Conservation (phyloP, 2,888 invertebrate genomes). For the Leptinotarsa rubiginosa region DNA sequence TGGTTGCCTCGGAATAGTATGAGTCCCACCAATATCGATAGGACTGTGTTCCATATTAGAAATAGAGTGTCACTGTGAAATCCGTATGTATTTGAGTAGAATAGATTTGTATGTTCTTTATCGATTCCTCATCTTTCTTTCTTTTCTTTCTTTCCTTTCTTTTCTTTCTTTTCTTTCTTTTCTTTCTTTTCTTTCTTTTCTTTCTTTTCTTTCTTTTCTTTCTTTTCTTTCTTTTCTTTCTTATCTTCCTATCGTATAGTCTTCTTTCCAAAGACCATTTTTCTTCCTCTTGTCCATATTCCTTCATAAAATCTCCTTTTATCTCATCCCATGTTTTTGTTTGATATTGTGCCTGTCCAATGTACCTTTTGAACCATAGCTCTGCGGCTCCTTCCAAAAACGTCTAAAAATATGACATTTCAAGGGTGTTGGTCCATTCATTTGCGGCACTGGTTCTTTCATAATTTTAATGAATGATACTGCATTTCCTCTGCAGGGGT, state of each 20-base stretch:
- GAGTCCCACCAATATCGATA: too few species aligned
- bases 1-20: too few species aligned
- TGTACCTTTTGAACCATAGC: conserved; percentile 8
- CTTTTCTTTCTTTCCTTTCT: too few species aligned
- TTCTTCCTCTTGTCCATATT: conserved; percentile 3
- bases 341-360: neutral
- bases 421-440: neutral
- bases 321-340: neutral
- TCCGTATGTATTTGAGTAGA: too few species aligned
- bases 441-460: neutral
- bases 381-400: conserved; percentile 11
- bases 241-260: conserved; percentile 4
- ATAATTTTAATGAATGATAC: neutral
- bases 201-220: too few species aligned
- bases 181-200: too few species aligned
- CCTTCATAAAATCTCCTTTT: neutral
- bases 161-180: too few species aligned
- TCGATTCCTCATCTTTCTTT: too few species aligned
- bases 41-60: too few species aligned
- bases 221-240: too few species aligned
- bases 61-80: too few species aligned
- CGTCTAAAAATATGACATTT: neutral
- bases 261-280: neutral
- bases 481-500: neutral
- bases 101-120: too few species aligned